Percentiles rank a stretch among this genome's conserved stretches.
These are phyloP conservation scores for Drosophila serrata DNA, from an alignment of 1,140 invertebrate species.

Conservation along the genomic window DNA sequence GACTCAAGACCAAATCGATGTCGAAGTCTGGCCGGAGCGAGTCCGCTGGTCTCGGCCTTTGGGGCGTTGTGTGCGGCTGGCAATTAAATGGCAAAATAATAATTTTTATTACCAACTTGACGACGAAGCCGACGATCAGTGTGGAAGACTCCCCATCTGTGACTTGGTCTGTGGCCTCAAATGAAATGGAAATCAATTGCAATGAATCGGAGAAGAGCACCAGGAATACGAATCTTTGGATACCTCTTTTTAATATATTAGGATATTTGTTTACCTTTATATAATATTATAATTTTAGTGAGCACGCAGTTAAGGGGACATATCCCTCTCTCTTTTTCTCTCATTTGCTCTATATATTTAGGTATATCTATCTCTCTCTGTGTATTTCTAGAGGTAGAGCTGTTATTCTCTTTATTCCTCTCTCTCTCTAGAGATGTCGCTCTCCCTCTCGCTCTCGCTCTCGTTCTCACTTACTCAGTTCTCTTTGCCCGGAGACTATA, in stretches of 20 bases:
- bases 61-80: constrained; percentile 50
- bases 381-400: too few species aligned
- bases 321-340: too few species aligned
- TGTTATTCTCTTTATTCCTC: too few species aligned
- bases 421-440: too few species aligned
- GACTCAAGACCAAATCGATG: constrained; percentile 81
- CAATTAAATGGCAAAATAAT: constrained; percentile 83
- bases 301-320: too few species aligned
- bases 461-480: too few species aligned
- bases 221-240: background rate
- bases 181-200: constrained; percentile 78
- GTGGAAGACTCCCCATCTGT: constrained; percentile 39
- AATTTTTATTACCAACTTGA: constrained; percentile 74
- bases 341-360: too few species aligned
- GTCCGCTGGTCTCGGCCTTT: constrained; percentile 61
- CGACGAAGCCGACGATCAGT: constrained; percentile 19
- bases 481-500: too few species aligned
- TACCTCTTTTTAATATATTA: constrained; percentile 11
- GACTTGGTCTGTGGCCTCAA: constrained; percentile 52
- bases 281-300: too few species aligned
- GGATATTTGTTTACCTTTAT: too few species aligned
- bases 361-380: too few species aligned
- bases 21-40: constrained; percentile 52
- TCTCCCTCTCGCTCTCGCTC: too few species aligned
- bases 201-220: background rate